Evolutionary conservation across 2,113 vertebrate species (phyloP).

Genomic region (Vulpes ferrilata): DNA sequence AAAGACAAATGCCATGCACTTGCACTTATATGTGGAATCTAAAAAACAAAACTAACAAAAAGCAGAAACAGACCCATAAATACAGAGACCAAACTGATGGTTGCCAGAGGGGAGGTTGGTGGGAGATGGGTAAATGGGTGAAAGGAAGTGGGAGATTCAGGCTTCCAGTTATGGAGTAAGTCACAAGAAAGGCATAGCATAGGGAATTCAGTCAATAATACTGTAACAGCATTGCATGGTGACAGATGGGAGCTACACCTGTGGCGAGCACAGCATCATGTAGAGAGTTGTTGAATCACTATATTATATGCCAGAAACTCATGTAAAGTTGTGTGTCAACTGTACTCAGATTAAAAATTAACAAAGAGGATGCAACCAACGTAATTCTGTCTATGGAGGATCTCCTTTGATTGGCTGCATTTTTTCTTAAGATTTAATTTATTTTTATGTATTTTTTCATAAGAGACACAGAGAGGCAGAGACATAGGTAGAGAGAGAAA

Average conservation of each 20-base stretch:
- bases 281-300: neutral
- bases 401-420: neutral
- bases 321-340: neutral
- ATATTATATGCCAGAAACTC: neutral
- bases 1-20: neutral
- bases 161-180: neutral
- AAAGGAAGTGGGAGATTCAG: neutral
- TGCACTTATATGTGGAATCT: neutral
- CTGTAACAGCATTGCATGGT: neutral
- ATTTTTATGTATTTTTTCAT: no score
- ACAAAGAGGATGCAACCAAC: neutral
- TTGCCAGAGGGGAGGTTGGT: neutral
- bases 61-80: neutral
- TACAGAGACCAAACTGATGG: neutral
- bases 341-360: neutral
- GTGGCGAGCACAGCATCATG: no score
- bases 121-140: neutral
- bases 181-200: neutral
- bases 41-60: neutral
- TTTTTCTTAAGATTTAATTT: neutral
- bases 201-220: neutral
- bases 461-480: no score
- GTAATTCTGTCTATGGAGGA: neutral
- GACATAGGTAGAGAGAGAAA: no score
- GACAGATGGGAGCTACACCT: neutral